Base-by-base conservation (phyloP, 2,113 vertebrate genomes). In the Phodopus roborovskii region DNA sequence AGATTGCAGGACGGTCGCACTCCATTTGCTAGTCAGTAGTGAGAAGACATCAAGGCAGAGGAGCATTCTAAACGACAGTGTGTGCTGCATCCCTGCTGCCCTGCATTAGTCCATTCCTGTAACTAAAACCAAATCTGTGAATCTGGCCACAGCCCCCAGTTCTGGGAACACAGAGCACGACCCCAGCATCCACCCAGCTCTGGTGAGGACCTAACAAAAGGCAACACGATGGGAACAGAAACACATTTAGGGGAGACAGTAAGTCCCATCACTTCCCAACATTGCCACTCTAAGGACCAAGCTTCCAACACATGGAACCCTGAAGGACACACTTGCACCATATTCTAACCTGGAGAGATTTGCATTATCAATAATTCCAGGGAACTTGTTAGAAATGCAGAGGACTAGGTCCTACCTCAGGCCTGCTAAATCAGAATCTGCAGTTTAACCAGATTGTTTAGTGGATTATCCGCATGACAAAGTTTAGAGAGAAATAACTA, bases 61-160 rank as follows among this genome's bases (percentile, higher is more conserved):
- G 13, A 39, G 10, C 12, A 1, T 53, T 30, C 42, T n/a, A 30
- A n/a, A 42, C 6, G 62, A 42, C 16, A 22, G 5, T 20, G 0
- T 0, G 2, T 0, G 20, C 77, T 4, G 0, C n/a, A 16, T 60
- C 53, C 30, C 88, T 81, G 82, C 60, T 24, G 20, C 22, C 68
- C 5, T 50, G 39, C 16, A 50, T 50, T 20, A 39, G 22, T n/a
- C 7, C n/a, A 24, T 87, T 93, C 15, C n/a, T 12, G 4, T 93
- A 68, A n/a, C 73, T 56, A 4, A 17, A 28, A 56, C 19, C 53
- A 66, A 93, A 50, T 68, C 42, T 22, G 24, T 30, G 74, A 53
- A 5, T 45, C 11, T 36, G 15, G 50, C 26, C 60, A 60, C 28
- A 19, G 19, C 19, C 36, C 3, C 24, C 48, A 17, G 2, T 68